Percentiles rank a stretch among this genome's conserved stretches.
These are phyloP conservation scores for Musca domestica DNA, from an alignment of 1,140 invertebrate species.

Conservation along the genomic window DNA sequence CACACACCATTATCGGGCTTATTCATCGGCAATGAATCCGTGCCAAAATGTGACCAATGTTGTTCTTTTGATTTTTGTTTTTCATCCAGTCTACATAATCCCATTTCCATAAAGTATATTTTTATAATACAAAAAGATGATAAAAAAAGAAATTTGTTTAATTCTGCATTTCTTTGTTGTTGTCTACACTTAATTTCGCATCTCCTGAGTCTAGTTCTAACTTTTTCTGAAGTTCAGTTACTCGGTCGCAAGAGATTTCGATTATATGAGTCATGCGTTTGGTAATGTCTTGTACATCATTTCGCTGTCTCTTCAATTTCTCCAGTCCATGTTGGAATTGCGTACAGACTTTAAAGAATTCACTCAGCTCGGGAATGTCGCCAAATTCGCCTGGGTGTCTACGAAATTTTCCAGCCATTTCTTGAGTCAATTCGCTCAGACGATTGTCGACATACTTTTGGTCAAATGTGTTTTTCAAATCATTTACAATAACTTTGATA, in stretches of 20 bases:
- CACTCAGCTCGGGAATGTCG: slow-evolving; percentile 49
- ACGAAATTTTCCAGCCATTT: slow-evolving; percentile 39
- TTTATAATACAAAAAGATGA: too few species aligned
- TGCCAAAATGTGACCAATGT: slow-evolving; percentile 39
- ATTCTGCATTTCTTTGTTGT: too few species aligned
- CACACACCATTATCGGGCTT: slow-evolving; percentile 24
- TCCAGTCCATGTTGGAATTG: slow-evolving; percentile 46
- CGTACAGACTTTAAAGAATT: slow-evolving; percentile 42
- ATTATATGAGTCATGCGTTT: slow-evolving; percentile 40
- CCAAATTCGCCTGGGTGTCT: slow-evolving; percentile 49
- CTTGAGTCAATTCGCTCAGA: slow-evolving; percentile 35
- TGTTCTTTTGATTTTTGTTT: slow-evolving; percentile 44
- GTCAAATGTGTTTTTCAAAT: slow-evolving; percentile 39
- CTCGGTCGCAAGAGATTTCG: slow-evolving; percentile 42
- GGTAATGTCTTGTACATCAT: slow-evolving; percentile 34
- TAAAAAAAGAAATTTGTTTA: too few species aligned
- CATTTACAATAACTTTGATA: slow-evolving; percentile 28
- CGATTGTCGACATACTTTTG: slow-evolving; percentile 35
- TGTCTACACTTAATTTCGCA: too few species aligned
- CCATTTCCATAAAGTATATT: too few species aligned
- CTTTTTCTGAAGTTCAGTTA: slow-evolving; percentile 42
- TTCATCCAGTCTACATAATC: too few species aligned
- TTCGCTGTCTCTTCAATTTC: slow-evolving; percentile 36
- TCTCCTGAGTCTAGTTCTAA: slow-evolving; percentile 23
- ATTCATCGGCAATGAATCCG: slow-evolving; percentile 10